Conservation (phyloP, 2,797 vertebrate genomes). For the Halcyon badia region DNA sequence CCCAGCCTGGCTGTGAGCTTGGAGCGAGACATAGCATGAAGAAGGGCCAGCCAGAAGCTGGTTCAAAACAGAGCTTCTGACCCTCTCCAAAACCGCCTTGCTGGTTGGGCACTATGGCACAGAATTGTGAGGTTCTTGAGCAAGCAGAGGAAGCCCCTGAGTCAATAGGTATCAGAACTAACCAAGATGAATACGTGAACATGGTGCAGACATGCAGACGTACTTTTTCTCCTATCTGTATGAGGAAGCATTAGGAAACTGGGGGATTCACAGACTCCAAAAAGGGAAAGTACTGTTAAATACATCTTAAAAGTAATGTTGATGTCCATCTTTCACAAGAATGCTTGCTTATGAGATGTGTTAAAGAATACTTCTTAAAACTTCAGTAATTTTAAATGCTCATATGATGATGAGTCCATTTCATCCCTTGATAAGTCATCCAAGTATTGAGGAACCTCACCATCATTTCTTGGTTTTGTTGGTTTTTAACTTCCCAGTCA, state of each 20-base stretch:
- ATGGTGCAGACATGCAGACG: neutral
- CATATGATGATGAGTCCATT: neutral
- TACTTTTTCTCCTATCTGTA: neutral
- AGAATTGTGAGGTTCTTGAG: neutral
- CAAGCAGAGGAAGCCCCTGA: neutral
- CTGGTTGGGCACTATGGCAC: neutral
- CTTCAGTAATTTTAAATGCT: neutral
- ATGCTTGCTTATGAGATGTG: neutral
- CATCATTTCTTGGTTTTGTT: neutral
- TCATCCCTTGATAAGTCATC: neutral
- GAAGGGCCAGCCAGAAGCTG: neutral
- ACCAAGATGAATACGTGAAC: neutral
- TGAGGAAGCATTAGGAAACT: neutral
- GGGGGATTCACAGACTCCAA: neutral
- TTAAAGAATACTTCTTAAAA: neutral
- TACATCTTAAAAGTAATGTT: neutral
- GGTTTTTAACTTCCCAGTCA: neutral
- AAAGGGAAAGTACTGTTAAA: neutral
- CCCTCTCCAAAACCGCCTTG: neutral
- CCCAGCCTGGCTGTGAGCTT: neutral
- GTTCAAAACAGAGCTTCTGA: neutral
- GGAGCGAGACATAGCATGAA: accelerated
- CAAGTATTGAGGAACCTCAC: neutral
- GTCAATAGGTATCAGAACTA: neutral
- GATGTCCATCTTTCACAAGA: neutral